Evolutionary conservation across 2,888 invertebrate species (phyloP), one percentile per base, ranked within the genome.

Genomic region (Platycheirus rosarum): DNA sequence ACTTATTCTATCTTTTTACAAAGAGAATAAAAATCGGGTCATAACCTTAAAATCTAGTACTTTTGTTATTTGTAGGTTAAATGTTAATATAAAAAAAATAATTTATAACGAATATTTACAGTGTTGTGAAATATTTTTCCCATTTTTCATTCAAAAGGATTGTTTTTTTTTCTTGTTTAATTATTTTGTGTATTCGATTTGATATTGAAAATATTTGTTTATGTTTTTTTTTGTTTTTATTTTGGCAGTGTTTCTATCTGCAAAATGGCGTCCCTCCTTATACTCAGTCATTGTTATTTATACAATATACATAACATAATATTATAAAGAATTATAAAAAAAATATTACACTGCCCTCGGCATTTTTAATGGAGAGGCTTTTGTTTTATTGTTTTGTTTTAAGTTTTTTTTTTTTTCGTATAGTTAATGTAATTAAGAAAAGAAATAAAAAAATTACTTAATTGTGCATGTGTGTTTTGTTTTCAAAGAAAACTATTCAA

Each of bases 91-190:
- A 75, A 70, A 49, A 57, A 77, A 73, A 77, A 82, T 82, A 77
- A 82, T 77, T 77, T 82, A 77, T 82, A 68, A 82, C 44, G 82
- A 77, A 68, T 82, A 82, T 82, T 55, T 82, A 82, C 82, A 82
- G 46, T n/a, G n/a, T 65, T 65, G 49, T 57, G 35, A 51, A 46
- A 53, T 80, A 49, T 60, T 18, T 40, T 32, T 49, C 26, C 48
- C 65, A 63, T 37, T 23, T 60, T 76, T 65, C 44, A 20, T 60
- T 76, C 49, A 68, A 76, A 71, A 77, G 77, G 68, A 68, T 77
- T 77, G 62, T 71, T 73, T 77, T 75, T 62, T 40, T 26, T 29
- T 57, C 57, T 69, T 65, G n/a, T 37, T 49, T 44, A 0, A 20
- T 46, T 46, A 11, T 48, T 46, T 35, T 48, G 66, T 55, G 37